Evolutionary conservation across 1,140 invertebrate genomes (phyloP), one percentile per base, ranked within the genome.

Genomic region (Laodelphax striatellus): DNA sequence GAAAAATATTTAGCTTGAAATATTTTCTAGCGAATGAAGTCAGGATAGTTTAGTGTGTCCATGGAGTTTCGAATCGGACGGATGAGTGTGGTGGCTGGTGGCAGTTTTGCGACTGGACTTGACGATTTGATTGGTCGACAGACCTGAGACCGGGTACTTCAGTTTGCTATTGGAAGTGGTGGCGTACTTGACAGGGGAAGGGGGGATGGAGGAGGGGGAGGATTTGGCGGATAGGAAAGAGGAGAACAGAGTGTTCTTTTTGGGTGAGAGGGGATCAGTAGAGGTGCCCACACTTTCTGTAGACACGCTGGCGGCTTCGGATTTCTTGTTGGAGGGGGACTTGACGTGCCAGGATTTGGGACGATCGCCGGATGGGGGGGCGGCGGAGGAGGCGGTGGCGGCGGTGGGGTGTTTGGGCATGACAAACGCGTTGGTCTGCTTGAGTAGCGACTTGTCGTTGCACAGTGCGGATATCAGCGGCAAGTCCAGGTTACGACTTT

Each of bases 391-490:
- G 28, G 28, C 28, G 28, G 28, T 31, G 28, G 28, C 8, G 80
- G 93, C 19, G 88, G 92, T 71, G 89, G 90, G 80, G 70, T 83
- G 81, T 70, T 85, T 85, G 28, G 85, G 83, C 74, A 84, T 76
- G 44, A 85, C 86, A 67, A 87, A 88, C 13, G 87, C 87, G 72
- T 90, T 90, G 5, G 88, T 90, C 71, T 90, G 88, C 72, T 90
- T 90, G 46, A 92, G 71, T 60, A 92, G 74, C 42, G 89, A 89
- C 28, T 86, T 79, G 72, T 94, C 91, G 70, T 93, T 93, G 74
- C 90, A 94, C 53, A 94, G 75, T 5, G 91, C 91, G 42, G 89
- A 87, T 68, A 94, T 92, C 28, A 94, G 74, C 14, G 91, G 91
- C 67, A 94, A 75, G 73, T 94, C 90, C 63, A 93, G 73, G 67